Evolutionary conservation across 2,113 vertebrate species (phyloP).

Genomic region (Dolichotis patagonum): DNA sequence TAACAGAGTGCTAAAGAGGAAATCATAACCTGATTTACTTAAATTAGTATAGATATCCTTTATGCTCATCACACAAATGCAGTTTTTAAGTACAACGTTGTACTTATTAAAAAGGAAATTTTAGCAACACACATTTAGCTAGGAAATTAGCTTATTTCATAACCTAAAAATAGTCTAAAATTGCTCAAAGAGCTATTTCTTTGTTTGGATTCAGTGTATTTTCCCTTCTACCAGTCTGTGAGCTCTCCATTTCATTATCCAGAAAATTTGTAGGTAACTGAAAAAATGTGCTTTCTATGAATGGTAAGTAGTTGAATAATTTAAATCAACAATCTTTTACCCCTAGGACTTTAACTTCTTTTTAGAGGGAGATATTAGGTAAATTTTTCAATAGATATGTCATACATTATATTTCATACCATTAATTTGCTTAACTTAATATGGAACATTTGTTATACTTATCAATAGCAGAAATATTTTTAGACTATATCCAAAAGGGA

Average conservation of each 20-base stretch:
- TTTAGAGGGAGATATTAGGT: neutral
- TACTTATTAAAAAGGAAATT: neutral
- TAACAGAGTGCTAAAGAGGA: conserved; percentile 44
- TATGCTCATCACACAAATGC: neutral
- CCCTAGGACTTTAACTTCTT: neutral
- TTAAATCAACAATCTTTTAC: conserved; percentile 45
- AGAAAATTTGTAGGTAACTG: conserved; percentile 37
- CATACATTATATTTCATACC: neutral
- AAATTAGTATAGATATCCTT: neutral
- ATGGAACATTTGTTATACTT: neutral
- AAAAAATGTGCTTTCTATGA: neutral
- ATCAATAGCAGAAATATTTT: neutral
- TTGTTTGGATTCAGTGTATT: neutral
- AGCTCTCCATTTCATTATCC: neutral
- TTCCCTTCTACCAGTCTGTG: neutral
- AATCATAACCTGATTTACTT: conserved; percentile 57
- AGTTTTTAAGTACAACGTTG: neutral
- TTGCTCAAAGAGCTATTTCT: neutral
- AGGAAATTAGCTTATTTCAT: neutral
- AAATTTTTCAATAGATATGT: conserved; percentile 15
- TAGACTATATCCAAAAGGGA: neutral
- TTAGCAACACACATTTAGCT: neutral
- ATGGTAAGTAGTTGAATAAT: neutral
- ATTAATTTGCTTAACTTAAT: conserved; percentile 5
- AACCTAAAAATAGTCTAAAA: conserved; percentile 10